Evolutionary conservation across 1,140 invertebrate species (phyloP), one percentile per base, ranked within the genome.

Genomic region (Dendrolimus punctatus): DNA sequence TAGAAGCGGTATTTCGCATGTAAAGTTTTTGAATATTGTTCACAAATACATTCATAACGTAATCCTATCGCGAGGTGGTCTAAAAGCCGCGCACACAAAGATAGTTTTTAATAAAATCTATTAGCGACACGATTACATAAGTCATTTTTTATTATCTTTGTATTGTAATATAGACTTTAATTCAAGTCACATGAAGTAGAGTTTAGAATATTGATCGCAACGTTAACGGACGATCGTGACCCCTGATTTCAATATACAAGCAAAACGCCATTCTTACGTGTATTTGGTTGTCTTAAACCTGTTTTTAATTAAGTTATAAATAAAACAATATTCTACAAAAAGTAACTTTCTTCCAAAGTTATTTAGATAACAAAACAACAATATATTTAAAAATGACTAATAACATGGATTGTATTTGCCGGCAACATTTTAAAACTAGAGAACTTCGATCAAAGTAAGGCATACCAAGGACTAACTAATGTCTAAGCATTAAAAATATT

Each of bases 191-290:
- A 39, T 43, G 51, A 40, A 57, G 44, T 10, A 47, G 10, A 7
- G 43, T 57, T 57, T 51, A 5, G 38, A 3, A 39, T 42, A 51
- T 10, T 6, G 45, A 7, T 9, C 6, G 23, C 7, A 37, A 5
- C 7, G 41, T 49, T 48, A 55, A 59, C 47, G 46, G 43, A 49
- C 49, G 55, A 53, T 46, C 53, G 42, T 44, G 59, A 59, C 62
- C 62, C 59, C 62, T 62, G 66, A 64, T 59, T 64, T 64, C 53
- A 62, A 62, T 57, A 66, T 64, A 64, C 64, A 73, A 60, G 65
- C 70, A 73, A 73, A 70, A 60, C 53, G 58, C 51, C 65, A 54
- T 65, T 68, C 56, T 48, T 61, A 55, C 55, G 68, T 57, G 51
- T 66, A 49, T 64, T 53, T 64, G 62, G 60, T 55, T 57, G 6